These are phyloP conservation scores for Cybosia mesomella DNA, from an alignment of 2,888 invertebrate genomes.

Conservation along the genomic window DNA sequence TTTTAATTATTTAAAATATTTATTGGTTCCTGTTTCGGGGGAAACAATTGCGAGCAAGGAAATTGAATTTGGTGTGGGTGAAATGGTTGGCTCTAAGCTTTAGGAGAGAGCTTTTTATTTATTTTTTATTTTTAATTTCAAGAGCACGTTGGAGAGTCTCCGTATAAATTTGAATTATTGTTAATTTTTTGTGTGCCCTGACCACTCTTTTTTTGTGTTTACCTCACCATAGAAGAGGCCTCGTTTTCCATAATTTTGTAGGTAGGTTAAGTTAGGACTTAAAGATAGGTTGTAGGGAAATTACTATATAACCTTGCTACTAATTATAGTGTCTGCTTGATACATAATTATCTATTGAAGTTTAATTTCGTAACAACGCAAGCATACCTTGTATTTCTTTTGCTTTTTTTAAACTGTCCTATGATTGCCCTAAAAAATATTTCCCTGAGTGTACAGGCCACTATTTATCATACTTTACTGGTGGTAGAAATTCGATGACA, in stretches of 20 bases:
- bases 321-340: too few species aligned
- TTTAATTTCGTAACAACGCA: background rate
- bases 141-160: slow-evolving; percentile 9
- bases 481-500: too few species aligned
- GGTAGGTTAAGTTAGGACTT: background rate
- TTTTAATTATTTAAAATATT: slow-evolving; percentile 52
- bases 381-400: background rate
- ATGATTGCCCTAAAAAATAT: background rate
- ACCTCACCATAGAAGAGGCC: too few species aligned
- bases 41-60: slow-evolving; percentile 36
- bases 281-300: background rate
- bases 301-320: background rate
- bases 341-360: too few species aligned
- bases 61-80: slow-evolving; percentile 41
- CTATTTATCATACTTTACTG: too few species aligned
- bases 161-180: too few species aligned
- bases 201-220: too few species aligned
- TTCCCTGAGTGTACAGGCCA: too few species aligned
- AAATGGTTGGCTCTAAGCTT: slow-evolving; percentile 19
- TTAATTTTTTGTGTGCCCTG: too few species aligned
- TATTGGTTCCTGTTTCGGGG: slow-evolving; percentile 32
- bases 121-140: slow-evolving; percentile 15
- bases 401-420: too few species aligned
- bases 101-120: slow-evolving; percentile 12
- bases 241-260: too few species aligned